Conservation (phyloP, 2,113 vertebrate genomes). For the Azemiops feae region DNA sequence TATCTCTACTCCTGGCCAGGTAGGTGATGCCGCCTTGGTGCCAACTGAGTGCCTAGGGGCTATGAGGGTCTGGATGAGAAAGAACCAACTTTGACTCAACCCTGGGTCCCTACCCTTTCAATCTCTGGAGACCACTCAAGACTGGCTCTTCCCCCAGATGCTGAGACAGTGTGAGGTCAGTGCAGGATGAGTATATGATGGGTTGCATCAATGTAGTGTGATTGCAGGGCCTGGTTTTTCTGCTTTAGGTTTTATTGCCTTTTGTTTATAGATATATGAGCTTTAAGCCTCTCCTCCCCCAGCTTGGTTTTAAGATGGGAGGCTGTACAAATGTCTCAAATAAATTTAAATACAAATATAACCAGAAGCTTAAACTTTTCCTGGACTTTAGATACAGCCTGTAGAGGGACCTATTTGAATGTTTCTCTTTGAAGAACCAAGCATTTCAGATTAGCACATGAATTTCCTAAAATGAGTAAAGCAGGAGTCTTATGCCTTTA, state of each 20-base stretch:
- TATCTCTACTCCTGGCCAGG: no score
- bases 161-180: background rate
- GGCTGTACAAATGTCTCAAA: background rate
- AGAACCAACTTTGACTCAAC: no score
- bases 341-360: background rate
- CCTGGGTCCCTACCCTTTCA: no score
- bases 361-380: background rate
- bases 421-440: background rate
- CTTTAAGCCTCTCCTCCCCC: background rate
- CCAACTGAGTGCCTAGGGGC: no score
- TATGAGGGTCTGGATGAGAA: no score
- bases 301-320: background rate
- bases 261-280: background rate
- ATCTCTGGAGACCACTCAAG: background rate
- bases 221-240: background rate
- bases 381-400: background rate
- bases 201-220: background rate
- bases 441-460: background rate
- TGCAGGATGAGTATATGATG: background rate
- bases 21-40: no score
- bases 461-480: no score
- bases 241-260: background rate
- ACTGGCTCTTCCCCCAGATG: background rate
- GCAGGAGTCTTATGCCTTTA: no score
- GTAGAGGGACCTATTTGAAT: background rate